Evolutionary conservation across 2,797 vertebrate genomes (phyloP), one percentile per base, ranked within the genome.

Genomic region (Dermochelys coriacea): DNA sequence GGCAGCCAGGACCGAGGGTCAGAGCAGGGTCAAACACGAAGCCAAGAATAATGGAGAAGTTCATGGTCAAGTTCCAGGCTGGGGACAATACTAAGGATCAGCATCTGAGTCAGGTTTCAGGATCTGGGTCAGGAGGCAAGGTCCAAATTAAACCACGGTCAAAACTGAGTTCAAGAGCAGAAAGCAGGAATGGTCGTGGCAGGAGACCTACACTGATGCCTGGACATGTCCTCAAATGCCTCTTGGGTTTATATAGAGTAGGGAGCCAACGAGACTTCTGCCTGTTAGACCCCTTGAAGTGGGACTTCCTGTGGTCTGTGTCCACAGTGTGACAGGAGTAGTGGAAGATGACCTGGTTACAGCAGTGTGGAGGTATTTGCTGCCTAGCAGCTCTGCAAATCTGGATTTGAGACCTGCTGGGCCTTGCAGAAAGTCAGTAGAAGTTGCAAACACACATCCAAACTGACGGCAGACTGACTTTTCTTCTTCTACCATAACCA

Each of bases 401-500:
- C 15, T n/a, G 18, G 34, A 16, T n/a, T n/a, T 68, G 18, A 37
- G 61, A 37, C 34, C 16, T 68, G 16, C 34, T 21, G 61, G 61
- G 61, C 34, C 61, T 68, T 21, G 34, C 34, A 71, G 41, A 74
- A 74, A 45, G 10, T 12, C 11, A 74, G 25, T 7, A 27, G 23
- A 45, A 74, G 68, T 5, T 14, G 37, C 68, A 74, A 74, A 25
- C 25, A 74, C 11, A 74, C 11, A 14, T 45, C 71, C 41, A 74
- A 74, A 68, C n/a, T n/a, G n/a, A n/a, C n/a, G 37, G 11, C 25
- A 47, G 41, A n/a, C 34, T 68, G 41, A 27, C 12, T 45, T 74
- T 90, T 93, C 92, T 85, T 14, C 45, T 88, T 84, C 84, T 19
- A n/a, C 80, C 84, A 83, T 93, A 59, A 41, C 90, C n/a, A 88